Percentiles rank a stretch among this genome's conserved stretches.
Evolutionary conservation across 2,113 vertebrate genomes (phyloP).

Genomic region (Sylvietta virens): DNA sequence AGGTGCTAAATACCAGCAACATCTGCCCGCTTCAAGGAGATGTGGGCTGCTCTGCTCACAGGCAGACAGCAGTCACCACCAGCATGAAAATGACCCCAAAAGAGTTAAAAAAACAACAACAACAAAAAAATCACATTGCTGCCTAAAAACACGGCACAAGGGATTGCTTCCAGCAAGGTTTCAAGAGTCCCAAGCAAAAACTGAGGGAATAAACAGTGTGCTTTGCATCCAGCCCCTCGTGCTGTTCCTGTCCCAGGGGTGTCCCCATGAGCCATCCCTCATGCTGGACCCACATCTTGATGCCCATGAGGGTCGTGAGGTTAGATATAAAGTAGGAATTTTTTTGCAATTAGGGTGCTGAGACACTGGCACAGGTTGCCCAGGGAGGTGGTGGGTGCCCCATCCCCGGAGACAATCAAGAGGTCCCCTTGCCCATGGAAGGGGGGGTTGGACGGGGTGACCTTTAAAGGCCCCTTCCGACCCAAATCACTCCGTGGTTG

Average conservation of each 20-base stretch:
- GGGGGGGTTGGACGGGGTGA: neutral
- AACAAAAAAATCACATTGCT: neutral
- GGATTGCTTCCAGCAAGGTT: neutral
- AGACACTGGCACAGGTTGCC: neutral
- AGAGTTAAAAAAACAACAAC: neutral
- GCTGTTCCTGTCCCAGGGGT: neutral
- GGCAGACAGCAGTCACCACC: neutral
- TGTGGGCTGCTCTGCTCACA: neutral
- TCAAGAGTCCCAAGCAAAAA: neutral
- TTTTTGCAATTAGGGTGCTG: neutral
- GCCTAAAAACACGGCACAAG: neutral
- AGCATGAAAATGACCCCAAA: neutral
- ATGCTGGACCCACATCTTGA: neutral
- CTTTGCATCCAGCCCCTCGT: neutral
- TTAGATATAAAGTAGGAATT: neutral
- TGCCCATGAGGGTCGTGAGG: rapidly evolving
- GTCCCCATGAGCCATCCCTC: neutral
- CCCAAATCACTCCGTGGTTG: neutral
- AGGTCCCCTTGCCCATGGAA: neutral
- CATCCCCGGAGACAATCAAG: neutral
- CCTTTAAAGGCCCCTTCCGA: neutral
- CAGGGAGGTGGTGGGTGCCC: neutral
- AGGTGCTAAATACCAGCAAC: constrained; percentile 18
- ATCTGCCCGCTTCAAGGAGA: neutral
- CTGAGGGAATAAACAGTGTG: neutral